These are phyloP conservation scores for Margarornis squamiger DNA, from an alignment of 2,797 vertebrate genomes.

Conservation along the genomic window DNA sequence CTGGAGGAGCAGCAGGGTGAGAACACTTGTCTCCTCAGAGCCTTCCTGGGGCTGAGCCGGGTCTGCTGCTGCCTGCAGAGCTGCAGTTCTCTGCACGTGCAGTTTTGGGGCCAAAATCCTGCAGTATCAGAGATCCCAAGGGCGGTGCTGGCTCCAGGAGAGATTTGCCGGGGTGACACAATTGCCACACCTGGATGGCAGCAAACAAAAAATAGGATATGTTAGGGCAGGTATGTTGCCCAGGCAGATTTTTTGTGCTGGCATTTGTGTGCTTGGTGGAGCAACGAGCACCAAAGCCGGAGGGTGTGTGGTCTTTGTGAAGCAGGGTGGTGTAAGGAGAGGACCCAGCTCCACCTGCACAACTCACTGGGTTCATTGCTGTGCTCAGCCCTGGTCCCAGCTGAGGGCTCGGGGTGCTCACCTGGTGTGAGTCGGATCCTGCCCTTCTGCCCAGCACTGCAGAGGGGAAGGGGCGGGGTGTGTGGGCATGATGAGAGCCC, in stretches of 20 bases:
- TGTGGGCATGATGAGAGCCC: not conserved
- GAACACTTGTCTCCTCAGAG: not conserved
- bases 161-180: rapidly evolving
- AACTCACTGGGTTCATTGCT: not conserved
- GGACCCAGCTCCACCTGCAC: not conserved
- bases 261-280: not conserved
- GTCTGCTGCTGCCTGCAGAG: rapidly evolving
- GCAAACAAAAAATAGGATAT: not conserved
- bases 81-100: not conserved
- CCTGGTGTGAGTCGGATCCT: not conserved
- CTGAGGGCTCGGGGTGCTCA: not conserved
- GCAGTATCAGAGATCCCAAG: not conserved
- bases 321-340: not conserved
- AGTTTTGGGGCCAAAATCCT: not conserved
- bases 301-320: not conserved
- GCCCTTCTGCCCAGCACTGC: not conserved
- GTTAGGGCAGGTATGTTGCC: not conserved
- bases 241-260: not conserved
- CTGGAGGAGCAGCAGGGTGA: not conserved
- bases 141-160: not conserved
- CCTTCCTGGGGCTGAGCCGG: rapidly evolving
- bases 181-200: not conserved
- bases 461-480: rapidly evolving
- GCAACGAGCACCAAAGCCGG: not conserved
- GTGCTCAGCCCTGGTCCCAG: not conserved